A percentile compares a stretch with the other conserved stretches of the same genome.
These are phyloP conservation scores for Empidonax alnorum DNA, from an alignment of 2,113 vertebrate genomes.

Conservation along the genomic window DNA sequence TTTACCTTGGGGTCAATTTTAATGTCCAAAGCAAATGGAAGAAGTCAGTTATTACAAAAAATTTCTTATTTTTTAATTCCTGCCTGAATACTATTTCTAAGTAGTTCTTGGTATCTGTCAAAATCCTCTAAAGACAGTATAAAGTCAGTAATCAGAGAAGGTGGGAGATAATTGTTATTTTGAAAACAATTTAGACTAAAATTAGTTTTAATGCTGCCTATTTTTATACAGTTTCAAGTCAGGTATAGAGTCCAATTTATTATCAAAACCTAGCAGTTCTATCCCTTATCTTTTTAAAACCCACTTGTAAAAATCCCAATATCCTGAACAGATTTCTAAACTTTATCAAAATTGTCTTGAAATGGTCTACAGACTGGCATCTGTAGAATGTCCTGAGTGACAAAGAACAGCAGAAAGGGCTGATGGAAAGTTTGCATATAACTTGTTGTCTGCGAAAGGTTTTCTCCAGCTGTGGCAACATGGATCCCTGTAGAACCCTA, in stretches of 20 bases:
- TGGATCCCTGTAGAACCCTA: neutral
- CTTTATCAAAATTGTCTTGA: neutral
- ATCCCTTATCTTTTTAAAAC: neutral
- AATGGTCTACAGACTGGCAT: neutral
- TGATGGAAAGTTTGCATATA: neutral
- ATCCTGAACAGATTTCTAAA: neutral
- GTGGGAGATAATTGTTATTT: neutral
- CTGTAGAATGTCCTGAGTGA: neutral
- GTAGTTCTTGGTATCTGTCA: neutral
- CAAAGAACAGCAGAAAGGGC: neutral
- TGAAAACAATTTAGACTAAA: neutral
- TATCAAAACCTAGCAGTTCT: neutral
- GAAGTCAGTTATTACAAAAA: neutral
- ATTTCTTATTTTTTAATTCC: neutral
- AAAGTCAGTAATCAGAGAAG: neutral
- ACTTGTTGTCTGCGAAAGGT: accelerated
- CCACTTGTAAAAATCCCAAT: neutral
- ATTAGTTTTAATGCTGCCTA: neutral
- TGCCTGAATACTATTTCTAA: neutral
- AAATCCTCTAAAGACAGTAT: neutral
- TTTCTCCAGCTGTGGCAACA: neutral
- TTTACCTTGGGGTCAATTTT: neutral
- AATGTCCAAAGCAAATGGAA: neutral
- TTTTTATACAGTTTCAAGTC: neutral
- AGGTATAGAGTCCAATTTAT: neutral